Base-by-base conservation (phyloP, 2,888 invertebrate genomes). In the Hypercompe scribonia region DNA sequence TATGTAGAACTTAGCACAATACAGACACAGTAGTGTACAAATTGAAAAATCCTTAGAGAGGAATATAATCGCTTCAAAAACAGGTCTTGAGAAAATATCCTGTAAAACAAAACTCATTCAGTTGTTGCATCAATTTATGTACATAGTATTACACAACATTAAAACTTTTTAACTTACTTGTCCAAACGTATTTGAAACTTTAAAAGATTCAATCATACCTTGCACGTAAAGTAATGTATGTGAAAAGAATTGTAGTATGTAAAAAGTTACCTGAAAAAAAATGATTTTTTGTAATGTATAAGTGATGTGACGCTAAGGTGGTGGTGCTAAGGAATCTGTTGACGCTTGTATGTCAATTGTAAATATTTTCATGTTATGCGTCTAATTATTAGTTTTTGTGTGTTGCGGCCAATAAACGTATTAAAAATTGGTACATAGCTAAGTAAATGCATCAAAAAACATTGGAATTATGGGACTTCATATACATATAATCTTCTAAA, bases 1-100 rank as follows among this genome's bases (percentile, higher is more conserved):
- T 34, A 67, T 50, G 39, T 81, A 81, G 33, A 81, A 75, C 13
- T 72, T 77, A 46, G 77, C 77, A 28, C 68, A 78, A 31, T 71
- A 54, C 3, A 61, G 10, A 13, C 63, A 70, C 4, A 81, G 21
- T 7, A 71, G 36, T 65, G 50, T 58, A 33, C 70, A 68, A 13
- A 66, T 64, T 0, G 21, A 0, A 11, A 76, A 65, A 33, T 46
- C 33, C 28, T 80, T 80, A 0, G 34, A 31, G 33, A 72, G 11
- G 73, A 75, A 78, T 13, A 42, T 2, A 10, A 15, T 24, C 33
- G 66, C n/a, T 54, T 0, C n/a, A 11, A 54, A 3, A n/a, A n/a
- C 5, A 54, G 54, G n/a, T n/a, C 8, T 54, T 3, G 3, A n/a
- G 8, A n/a, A 54, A n/a, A 54, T 3, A n/a, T 54, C 54, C 54